phyloP scores from a whole-genome alignment of 2,888 invertebrate species.

The Athripsodes cinereus region DNA sequence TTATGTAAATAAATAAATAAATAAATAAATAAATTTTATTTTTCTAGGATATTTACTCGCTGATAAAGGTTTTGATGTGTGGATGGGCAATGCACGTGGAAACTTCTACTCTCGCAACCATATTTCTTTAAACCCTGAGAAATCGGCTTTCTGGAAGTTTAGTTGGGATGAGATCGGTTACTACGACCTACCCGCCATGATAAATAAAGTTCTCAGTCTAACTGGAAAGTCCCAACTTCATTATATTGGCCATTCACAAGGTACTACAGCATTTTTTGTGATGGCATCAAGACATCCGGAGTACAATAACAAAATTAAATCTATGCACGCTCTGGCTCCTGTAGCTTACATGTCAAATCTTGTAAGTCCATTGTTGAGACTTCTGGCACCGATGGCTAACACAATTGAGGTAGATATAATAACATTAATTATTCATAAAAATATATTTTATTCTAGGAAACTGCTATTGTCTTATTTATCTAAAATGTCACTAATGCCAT shows the following conservation, averaged over 20 bases:
- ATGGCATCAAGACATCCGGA: constrained; percentile 51
- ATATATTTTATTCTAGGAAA: too few relatives aligned
- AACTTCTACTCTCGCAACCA: constrained; percentile 62
- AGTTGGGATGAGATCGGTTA: constrained; percentile 74
- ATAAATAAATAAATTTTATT: too few relatives aligned
- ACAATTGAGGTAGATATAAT: constrained; percentile 41
- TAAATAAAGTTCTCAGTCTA: constrained; percentile 55
- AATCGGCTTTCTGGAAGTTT: constrained; percentile 39
- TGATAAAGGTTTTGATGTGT: constrained; percentile 69
- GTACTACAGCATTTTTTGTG: constrained; percentile 58
- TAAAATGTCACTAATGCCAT: too few relatives aligned
- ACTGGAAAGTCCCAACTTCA: constrained; percentile 54
- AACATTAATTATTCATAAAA: too few relatives aligned
- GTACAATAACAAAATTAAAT: constrained; percentile 53
- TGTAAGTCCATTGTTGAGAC: constrained; percentile 44
- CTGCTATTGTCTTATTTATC: too few relatives aligned
- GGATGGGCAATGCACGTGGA: constrained; percentile 78
- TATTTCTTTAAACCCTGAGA: constrained; percentile 36
- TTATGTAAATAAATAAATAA: too few relatives aligned
- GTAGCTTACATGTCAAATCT: constrained; percentile 49
- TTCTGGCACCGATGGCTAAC: constrained; percentile 42
- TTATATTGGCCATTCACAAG: constrained; percentile 70
- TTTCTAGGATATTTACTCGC: constrained; percentile 49
- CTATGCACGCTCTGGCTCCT: constrained; percentile 56
- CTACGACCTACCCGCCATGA: constrained; percentile 69